phyloP scores from a whole-genome alignment of 2,888 invertebrate genomes.

The Bedellia somnulentella region DNA sequence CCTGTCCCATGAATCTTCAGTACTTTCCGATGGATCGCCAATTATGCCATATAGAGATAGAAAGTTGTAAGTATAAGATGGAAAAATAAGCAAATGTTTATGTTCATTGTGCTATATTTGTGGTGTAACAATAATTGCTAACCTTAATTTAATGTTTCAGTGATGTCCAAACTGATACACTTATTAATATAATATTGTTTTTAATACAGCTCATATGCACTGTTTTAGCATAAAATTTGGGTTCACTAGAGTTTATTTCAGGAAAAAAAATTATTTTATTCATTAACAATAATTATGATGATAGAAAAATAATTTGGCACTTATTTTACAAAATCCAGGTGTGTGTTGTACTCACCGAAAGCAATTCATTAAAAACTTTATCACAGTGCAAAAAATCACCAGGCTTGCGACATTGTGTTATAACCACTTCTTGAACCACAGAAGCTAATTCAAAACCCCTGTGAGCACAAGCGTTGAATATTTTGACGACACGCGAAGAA shows the following conservation, averaged over 20 bases:
- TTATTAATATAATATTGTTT: no score
- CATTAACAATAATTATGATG: no score
- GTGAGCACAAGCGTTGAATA: constrained; percentile 48
- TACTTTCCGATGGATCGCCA: constrained; percentile 97
- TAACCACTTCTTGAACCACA: constrained; percentile 55
- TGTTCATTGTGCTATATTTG: no score
- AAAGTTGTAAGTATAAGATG: constrained; percentile 97
- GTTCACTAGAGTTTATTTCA: no score
- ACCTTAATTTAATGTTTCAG: no score
- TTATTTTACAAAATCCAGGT: constrained; percentile 14
- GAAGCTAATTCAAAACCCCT: constrained; percentile 48
- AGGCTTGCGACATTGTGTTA: constrained; percentile 53
- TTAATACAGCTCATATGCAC: no score
- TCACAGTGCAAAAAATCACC: constrained; percentile 48
- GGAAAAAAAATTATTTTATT: no score
- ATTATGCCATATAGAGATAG: constrained; percentile 91
- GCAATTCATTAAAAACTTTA: constrained; percentile 34
- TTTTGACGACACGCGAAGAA: constrained; percentile 49
- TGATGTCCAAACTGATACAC: no score
- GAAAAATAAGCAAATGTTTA: no score
- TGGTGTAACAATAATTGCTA: no score
- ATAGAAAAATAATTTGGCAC: constrained; percentile 30
- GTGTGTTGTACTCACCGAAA: constrained; percentile 34
- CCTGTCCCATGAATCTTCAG: constrained; percentile 94
- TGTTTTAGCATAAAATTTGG: no score